These are phyloP conservation scores for Clepsis dumicolana DNA, from an alignment of 2,888 invertebrate genomes.

Conservation along the genomic window DNA sequence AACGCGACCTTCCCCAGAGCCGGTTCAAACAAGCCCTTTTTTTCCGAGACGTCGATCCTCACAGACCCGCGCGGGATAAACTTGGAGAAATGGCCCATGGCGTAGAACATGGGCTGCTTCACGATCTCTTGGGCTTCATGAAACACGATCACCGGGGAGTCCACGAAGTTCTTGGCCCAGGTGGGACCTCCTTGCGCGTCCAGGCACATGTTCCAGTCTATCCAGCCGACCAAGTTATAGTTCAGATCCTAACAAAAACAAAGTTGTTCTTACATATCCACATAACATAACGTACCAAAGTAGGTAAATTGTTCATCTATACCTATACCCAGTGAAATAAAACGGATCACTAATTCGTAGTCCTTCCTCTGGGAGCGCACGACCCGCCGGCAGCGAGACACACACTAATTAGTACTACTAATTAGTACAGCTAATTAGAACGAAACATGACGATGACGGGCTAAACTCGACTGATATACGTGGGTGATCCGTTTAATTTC, in stretches of 20 bases:
- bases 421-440: too few relatives aligned
- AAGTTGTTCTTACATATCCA: background rate
- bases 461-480: too few relatives aligned
- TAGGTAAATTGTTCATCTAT: too few relatives aligned
- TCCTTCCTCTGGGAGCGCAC: too few relatives aligned
- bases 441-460: too few relatives aligned
- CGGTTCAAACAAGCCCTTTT: conserved; percentile 46
- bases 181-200: conserved; percentile 91
- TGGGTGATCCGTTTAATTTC: too few relatives aligned
- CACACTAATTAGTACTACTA: too few relatives aligned
- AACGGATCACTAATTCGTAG: too few relatives aligned
- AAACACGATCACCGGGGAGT: conserved; percentile 88
- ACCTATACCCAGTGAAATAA: too few relatives aligned
- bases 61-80: conserved; percentile 87
- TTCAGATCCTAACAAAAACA: conserved; percentile 85
- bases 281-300: too few relatives aligned
- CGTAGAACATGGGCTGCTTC: conserved; percentile 96
- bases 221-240: conserved; percentile 91
- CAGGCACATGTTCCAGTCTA: conserved; percentile 95
- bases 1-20: conserved; percentile 57
- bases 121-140: conserved; percentile 89
- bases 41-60: conserved; percentile 53
- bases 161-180: conserved; percentile 90
- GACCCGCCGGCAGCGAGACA: too few relatives aligned
- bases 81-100: conserved; percentile 91